Evolutionary conservation across 92 coral and sea anemone genomes (phyloP), one percentile per base, ranked within the genome.

Genomic region (Siderastrea radians): DNA sequence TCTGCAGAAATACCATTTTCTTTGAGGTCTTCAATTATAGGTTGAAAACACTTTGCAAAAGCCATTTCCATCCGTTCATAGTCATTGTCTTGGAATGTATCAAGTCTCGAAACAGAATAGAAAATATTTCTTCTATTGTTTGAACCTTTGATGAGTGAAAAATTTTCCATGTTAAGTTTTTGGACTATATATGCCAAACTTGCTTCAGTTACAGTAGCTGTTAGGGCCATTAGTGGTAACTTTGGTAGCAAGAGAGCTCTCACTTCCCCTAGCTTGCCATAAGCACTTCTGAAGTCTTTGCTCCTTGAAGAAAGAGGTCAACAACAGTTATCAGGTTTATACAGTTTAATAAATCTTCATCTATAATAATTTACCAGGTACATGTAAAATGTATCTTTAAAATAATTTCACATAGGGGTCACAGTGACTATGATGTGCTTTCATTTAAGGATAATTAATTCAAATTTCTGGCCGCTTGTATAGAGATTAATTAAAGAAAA

Each of bases 221-320:
- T 88, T 49, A 88, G 53, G 10, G 92, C 92, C 59, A 82, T 74
- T 16, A 88, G 14, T 11, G 84, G 91, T 19, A 87, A 44, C 49
- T 68, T 57, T 7, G 81, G 86, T 46, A 80, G 44, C 19, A 87
- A 54, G 5, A 87, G 50, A 38, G 77, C 67, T 63, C 86, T 74
- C 5, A 87, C 69, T 54, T 87, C 82, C 10, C 81, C 58, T 48
- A 87, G 58, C 9, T 87, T 64, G 61, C 65, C 86, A 75, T 87
- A 87, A 16, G 86, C 82, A 10, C 26, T 81, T 55, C 87, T 54
- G 58, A 80, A 87, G 17, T 87, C 86, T 38, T 85, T 80, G 50
- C 86, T 86, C 82, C 91, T 87, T 64, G 8, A 26, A 26, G 38
- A 26, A 26, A 26, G 38, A 26, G 38, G 38, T 26, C 38, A 26